These are phyloP conservation scores for Rhynchopsitta pachyrhyncha DNA, from an alignment of 2,113 vertebrate species.

Conservation along the genomic window DNA sequence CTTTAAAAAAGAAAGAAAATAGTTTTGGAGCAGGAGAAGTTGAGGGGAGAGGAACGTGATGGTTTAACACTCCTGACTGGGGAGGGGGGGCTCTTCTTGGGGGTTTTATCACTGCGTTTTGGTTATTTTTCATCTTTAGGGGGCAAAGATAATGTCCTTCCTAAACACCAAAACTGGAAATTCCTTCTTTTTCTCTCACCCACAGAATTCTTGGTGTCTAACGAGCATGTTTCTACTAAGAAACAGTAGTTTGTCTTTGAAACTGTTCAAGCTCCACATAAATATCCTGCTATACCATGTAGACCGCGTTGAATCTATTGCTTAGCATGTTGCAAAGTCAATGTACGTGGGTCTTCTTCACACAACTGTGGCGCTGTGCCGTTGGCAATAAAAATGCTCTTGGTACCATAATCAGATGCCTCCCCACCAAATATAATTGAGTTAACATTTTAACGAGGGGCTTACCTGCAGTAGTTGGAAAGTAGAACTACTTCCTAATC, in stretches of 20 bases:
- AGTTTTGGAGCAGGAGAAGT: background rate
- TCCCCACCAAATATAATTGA: background rate
- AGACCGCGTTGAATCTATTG: background rate
- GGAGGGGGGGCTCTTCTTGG: accelerated
- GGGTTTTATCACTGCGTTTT: background rate
- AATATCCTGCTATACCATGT: background rate
- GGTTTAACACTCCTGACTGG: background rate
- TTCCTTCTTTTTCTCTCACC: background rate
- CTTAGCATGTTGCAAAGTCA: background rate
- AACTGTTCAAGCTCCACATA: background rate
- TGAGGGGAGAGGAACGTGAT: background rate
- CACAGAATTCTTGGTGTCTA: background rate
- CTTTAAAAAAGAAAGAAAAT: background rate
- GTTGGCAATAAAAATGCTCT: background rate
- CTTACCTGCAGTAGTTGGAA: slow-evolving; percentile 5
- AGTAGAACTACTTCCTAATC: slow-evolving; percentile 16
- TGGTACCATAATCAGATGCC: background rate
- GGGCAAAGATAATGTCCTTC: background rate
- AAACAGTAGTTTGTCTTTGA: background rate
- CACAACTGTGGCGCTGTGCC: background rate
- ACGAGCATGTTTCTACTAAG: background rate
- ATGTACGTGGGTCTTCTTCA: background rate
- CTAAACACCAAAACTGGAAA: background rate
- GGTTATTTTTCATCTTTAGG: background rate
- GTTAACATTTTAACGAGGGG: background rate